Conservation (phyloP, 2,113 vertebrate species). For the Nyctereutes procyonoides region DNA sequence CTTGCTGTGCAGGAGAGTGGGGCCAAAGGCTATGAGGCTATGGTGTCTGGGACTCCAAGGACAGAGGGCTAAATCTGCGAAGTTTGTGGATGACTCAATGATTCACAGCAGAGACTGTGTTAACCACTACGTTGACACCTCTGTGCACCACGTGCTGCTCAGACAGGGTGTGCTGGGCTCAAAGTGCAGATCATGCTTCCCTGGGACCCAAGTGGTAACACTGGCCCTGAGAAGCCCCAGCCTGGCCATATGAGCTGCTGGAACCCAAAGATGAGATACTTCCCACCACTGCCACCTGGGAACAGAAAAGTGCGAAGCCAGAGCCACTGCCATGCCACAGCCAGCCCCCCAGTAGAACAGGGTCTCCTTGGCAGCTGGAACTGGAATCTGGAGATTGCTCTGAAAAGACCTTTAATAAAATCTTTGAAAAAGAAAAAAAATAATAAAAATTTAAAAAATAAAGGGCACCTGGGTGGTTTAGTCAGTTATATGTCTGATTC, state of each 20-base stretch:
- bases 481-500: neutral
- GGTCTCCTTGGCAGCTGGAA: neutral
- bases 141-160: neutral
- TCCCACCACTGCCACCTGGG: neutral
- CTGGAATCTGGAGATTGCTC: neutral
- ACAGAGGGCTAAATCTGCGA: neutral
- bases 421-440: neutral
- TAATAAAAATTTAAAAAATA: neutral
- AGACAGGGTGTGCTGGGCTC: neutral
- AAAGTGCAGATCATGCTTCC: neutral
- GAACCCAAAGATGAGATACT: neutral
- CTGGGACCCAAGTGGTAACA: neutral
- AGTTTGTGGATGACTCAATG: neutral
- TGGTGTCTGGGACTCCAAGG: neutral
- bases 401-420: neutral
- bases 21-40: neutral
- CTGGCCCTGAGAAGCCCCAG: neutral
- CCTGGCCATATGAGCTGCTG: neutral
- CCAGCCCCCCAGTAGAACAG: neutral
- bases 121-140: neutral
- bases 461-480: neutral
- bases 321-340: neutral
- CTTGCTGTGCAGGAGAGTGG: conserved; percentile 86
- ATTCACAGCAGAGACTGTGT: neutral
- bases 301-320: neutral